Evolutionary conservation across 1,140 invertebrate species (phyloP), one percentile per base, ranked within the genome.

Genomic region (Ostrea denselamellosa): DNA sequence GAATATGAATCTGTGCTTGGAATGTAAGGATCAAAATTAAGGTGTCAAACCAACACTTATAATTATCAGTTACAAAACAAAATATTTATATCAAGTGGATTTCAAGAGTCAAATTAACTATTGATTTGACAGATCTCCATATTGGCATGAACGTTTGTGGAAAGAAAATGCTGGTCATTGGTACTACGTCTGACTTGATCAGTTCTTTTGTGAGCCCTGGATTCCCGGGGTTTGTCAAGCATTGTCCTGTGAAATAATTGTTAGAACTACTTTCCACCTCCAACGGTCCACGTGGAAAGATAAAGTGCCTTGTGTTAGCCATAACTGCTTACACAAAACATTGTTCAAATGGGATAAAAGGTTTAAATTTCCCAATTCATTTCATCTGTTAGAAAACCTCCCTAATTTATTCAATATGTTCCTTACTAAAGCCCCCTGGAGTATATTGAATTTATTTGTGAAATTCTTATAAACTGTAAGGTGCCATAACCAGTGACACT

Each of bases 311-410:
- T 77, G 28, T 77, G 28, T 77, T 77, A 9, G 28, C 68, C 68
- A 77, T 77, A 28, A 77, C 68, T 28, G 68, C 68, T 77, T 77
- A 77, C 68, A 77, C 68, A 77, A 77, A 77, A 77, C 68, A 77
- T 77, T 77, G 68, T 77, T 77, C 68, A 77, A 77, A 77, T 77
- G 25, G 68, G 68, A 77, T 77, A 77, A 77, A 77, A 77, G 68
- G 68, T 77, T 77, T 77, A 77, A 77, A 77, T 77, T 77, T 77
- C 68, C 25, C 68, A 77, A 77, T 77, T 77, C 68, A 77, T 77
- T 77, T 77, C 68, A 77, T 77, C 68, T 77, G 68, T 77, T 77
- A 77, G 68, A 77, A 77, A 77, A 77, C 68, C 68, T 77, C 68
- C 68, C 68, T 77, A 77, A 77, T 77, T 77, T 77, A 77, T 77